A percentile compares a stretch with the other conserved stretches of the same genome.
phyloP scores from a whole-genome alignment of 2,113 vertebrate species.

The Oenanthe melanoleuca region DNA sequence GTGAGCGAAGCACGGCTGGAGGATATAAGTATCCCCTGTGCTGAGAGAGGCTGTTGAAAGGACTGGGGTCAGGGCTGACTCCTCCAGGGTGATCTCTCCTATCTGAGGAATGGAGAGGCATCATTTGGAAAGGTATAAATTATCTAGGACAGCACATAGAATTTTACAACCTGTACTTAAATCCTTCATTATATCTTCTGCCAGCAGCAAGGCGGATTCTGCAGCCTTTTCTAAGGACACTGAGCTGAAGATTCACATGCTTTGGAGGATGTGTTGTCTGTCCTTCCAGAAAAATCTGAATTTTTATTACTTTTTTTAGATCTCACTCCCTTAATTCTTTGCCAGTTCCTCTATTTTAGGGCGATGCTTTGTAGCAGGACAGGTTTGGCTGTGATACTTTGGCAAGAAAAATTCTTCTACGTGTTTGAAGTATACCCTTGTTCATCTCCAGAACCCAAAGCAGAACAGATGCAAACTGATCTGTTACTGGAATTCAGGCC shows the following conservation, averaged over 20 bases:
- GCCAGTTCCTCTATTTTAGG: neutral
- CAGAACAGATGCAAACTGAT: neutral
- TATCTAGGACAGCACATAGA: conserved; percentile 25
- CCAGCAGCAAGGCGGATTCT: neutral
- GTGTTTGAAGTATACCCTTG: neutral
- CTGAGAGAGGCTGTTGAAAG: conserved; percentile 16
- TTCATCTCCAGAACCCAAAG: neutral
- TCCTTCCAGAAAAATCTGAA: neutral
- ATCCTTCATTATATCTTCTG: conserved; percentile 48
- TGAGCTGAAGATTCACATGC: neutral
- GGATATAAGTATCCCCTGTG: neutral
- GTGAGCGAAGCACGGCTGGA: neutral
- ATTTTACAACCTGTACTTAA: conserved; percentile 51
- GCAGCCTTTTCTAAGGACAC: neutral
- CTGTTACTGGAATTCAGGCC: neutral
- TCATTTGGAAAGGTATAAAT: conserved; percentile 65
- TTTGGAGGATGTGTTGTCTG: neutral
- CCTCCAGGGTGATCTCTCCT: neutral
- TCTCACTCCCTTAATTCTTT: neutral
- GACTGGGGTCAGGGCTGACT: conserved; percentile 38
- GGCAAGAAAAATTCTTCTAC: neutral
- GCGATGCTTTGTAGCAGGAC: neutral
- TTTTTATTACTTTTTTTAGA: no score
- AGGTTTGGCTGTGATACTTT: neutral
- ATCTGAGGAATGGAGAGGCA: conserved; percentile 37